phyloP scores from a whole-genome alignment of 2,888 invertebrate species.

The Mystacides longicornis region DNA sequence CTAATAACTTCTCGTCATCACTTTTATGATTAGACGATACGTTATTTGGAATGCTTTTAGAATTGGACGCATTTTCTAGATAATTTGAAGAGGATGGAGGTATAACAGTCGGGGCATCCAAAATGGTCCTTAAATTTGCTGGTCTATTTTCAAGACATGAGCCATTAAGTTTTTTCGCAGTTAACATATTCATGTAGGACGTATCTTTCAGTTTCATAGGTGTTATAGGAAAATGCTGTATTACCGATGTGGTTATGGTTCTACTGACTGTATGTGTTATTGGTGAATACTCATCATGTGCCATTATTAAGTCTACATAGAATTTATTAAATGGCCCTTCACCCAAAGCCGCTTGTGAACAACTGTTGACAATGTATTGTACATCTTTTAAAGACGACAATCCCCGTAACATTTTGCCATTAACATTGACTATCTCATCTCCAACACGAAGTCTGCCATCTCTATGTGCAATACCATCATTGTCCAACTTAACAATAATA shows the following conservation, averaged over 20 bases:
- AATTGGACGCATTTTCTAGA: background rate
- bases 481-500: slow-evolving; percentile 56
- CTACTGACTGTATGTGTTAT: slow-evolving; percentile 40
- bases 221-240: slow-evolving; percentile 24
- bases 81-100: background rate
- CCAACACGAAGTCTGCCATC: slow-evolving; percentile 76
- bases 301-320: slow-evolving; percentile 56
- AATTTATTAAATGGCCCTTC: slow-evolving; percentile 40
- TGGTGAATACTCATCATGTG: slow-evolving; percentile 56
- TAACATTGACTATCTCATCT: slow-evolving; percentile 85
- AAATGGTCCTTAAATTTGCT: background rate
- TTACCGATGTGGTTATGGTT: slow-evolving; percentile 27
- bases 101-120: background rate
- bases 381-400: slow-evolving; percentile 60
- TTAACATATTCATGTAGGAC: slow-evolving; percentile 11
- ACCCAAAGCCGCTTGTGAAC: slow-evolving; percentile 42
- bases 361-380: slow-evolving; percentile 50
- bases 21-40: slow-evolving; percentile 40
- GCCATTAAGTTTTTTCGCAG: background rate
- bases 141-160: background rate
- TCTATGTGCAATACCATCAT: slow-evolving; percentile 62
- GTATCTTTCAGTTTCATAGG: slow-evolving; percentile 16
- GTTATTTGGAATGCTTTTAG: background rate
- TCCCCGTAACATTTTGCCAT: slow-evolving; percentile 72
- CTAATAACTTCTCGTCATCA: slow-evolving; percentile 47